Percentiles rank a stretch among this genome's conserved stretches.
phyloP scores from a whole-genome alignment of 2,888 invertebrate genomes.

The Eumerus sabulonum region DNA sequence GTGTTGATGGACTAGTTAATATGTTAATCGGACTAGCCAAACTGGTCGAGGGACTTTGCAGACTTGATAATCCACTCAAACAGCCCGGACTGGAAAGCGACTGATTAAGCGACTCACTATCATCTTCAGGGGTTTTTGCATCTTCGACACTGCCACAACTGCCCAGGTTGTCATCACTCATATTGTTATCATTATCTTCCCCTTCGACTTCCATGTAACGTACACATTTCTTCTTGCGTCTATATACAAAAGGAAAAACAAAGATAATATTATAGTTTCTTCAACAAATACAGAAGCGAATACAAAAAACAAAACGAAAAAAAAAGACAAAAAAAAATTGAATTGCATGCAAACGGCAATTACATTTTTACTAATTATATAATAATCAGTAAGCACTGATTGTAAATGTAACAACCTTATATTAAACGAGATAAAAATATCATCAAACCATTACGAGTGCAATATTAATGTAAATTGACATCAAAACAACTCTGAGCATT shows the following conservation, averaged over 20 bases:
- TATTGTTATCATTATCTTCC: constrained; percentile 78
- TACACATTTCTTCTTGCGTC: constrained; percentile 98
- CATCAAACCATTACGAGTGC: constrained; percentile 45
- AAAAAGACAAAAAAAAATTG: no score
- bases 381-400: constrained; percentile 37
- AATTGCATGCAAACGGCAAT: constrained; percentile 52
- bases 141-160: constrained; percentile 90
- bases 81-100: constrained; percentile 83
- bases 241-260: constrained; percentile 75
- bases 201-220: constrained; percentile 93
- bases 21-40: constrained; percentile 89
- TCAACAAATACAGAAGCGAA: no score
- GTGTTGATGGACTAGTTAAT: constrained; percentile 82
- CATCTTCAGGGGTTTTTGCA: constrained; percentile 84
- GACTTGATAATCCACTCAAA: constrained; percentile 84
- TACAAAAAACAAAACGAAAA: neutral
- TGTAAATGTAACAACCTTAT: constrained; percentile 35
- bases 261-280: constrained; percentile 13
- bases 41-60: constrained; percentile 85
- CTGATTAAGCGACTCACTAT: constrained; percentile 83
- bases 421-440: constrained; percentile 48
- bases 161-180: constrained; percentile 87
- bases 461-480: constrained; percentile 35
- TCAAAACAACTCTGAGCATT: constrained; percentile 27
- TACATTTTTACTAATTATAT: neutral